phyloP scores from a whole-genome alignment of 2,797 vertebrate genomes.

The Coregonus sp. region DNA sequence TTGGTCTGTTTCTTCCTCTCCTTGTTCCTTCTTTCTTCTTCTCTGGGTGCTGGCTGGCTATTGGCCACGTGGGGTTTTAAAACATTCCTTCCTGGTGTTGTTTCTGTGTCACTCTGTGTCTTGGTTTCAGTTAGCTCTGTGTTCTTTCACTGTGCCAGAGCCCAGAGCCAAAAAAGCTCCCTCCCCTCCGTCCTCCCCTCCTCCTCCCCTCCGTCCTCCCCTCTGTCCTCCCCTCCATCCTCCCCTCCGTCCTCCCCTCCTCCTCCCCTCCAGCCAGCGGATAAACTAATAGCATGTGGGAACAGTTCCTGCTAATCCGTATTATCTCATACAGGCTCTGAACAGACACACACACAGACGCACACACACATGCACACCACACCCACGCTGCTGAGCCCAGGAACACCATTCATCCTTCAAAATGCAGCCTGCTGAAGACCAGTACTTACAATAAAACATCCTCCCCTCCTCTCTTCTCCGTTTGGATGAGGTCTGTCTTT shows the following conservation, averaged over 20 bases:
- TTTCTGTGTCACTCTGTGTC: constrained; percentile 27
- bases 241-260: too few species aligned
- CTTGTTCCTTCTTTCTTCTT: neutral
- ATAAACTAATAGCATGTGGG: constrained; percentile 21
- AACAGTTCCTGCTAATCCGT: constrained; percentile 20
- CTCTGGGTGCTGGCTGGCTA: neutral
- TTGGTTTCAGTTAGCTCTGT: constrained; percentile 23
- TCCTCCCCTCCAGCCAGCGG: neutral
- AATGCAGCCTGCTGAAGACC: neutral
- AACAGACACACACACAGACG: too few species aligned
- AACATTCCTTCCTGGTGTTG: constrained; percentile 27
- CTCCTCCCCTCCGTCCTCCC: too few species aligned
- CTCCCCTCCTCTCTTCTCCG: neutral
- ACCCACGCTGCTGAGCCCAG: neutral
- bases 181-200: neutral
- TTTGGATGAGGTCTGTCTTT: neutral
- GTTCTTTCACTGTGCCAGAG: constrained; percentile 18
- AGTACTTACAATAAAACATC: neutral
- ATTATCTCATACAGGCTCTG: constrained; percentile 15
- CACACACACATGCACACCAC: too few species aligned
- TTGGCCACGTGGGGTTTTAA: constrained; percentile 13
- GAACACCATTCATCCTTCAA: neutral
- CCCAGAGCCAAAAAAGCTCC: constrained; percentile 9
- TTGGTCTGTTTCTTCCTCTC: neutral
- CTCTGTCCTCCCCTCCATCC: too few species aligned